Evolutionary conservation across 2,797 vertebrate genomes (phyloP).

Genomic region (Acanthurus leucopareius): DNA sequence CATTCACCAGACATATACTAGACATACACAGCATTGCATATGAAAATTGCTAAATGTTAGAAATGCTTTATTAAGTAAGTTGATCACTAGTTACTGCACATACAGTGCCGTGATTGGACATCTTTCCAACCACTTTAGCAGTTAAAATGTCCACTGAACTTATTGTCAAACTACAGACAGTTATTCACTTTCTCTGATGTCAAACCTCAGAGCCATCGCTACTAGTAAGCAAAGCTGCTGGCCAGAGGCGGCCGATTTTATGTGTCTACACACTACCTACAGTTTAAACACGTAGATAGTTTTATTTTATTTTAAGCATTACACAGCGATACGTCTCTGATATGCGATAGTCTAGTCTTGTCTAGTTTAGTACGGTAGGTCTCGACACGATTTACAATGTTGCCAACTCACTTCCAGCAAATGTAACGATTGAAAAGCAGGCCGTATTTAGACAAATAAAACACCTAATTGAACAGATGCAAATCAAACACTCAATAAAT

Average conservation of each 20-base stretch:
- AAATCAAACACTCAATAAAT: fast-evolving
- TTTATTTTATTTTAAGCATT: neutral
- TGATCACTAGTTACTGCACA: neutral
- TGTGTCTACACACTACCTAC: neutral
- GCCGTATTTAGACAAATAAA: neutral
- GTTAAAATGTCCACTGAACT: neutral
- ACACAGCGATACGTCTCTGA: fast-evolving
- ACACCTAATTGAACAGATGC: fast-evolving
- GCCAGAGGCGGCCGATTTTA: neutral
- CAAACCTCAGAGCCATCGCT: neutral
- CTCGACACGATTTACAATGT: too few species aligned
- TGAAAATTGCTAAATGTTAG: too few species aligned
- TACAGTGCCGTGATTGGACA: neutral
- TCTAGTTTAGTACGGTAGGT: too few species aligned
- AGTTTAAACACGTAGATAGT: neutral
- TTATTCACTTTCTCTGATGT: neutral
- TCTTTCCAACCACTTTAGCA: neutral
- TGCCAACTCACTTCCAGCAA: neutral
- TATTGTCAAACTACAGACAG: neutral
- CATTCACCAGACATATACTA: too few species aligned
- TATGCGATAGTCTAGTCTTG: too few species aligned
- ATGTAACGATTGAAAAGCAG: neutral
- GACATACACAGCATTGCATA: too few species aligned
- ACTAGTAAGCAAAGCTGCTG: neutral
- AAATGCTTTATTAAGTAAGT: too few species aligned